phyloP scores from a whole-genome alignment of 2,113 vertebrate genomes.

The Phrynosoma blainvillii region DNA sequence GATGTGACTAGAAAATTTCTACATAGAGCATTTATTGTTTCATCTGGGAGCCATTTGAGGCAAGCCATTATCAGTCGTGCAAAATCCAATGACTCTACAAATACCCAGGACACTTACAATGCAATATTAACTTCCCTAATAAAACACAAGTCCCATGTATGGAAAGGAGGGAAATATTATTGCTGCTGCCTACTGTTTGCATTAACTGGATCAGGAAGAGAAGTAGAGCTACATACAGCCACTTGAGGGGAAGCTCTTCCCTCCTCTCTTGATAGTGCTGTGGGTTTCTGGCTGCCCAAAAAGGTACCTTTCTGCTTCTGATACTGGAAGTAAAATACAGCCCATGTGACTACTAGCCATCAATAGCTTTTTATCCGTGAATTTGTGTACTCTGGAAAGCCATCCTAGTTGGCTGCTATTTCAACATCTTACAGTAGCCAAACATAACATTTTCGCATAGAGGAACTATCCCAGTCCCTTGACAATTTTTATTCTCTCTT shows the following conservation, averaged over 20 bases:
- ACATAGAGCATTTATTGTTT: neutral
- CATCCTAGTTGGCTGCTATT: no score
- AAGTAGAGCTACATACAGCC: neutral
- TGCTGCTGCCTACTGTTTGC: neutral
- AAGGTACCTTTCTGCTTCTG: no score
- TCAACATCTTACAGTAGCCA: no score
- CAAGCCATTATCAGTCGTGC: neutral
- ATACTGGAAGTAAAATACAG: no score
- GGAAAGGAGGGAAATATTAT: neutral
- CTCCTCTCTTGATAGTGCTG: neutral
- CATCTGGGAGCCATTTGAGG: neutral
- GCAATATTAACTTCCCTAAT: neutral
- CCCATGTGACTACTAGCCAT: no score
- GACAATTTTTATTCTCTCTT: no score
- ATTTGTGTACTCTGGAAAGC: no score
- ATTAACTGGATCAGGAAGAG: neutral
- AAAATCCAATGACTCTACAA: neutral
- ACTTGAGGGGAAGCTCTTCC: no score
- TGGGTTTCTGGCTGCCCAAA: neutral
- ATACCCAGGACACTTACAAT: neutral
- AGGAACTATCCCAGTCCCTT: no score
- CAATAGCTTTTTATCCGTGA: no score
- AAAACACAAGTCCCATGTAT: neutral
- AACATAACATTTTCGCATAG: no score
- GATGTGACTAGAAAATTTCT: neutral